phyloP scores from a whole-genome alignment of 2,113 vertebrate species.

The Xiphorhynchus elegans region DNA sequence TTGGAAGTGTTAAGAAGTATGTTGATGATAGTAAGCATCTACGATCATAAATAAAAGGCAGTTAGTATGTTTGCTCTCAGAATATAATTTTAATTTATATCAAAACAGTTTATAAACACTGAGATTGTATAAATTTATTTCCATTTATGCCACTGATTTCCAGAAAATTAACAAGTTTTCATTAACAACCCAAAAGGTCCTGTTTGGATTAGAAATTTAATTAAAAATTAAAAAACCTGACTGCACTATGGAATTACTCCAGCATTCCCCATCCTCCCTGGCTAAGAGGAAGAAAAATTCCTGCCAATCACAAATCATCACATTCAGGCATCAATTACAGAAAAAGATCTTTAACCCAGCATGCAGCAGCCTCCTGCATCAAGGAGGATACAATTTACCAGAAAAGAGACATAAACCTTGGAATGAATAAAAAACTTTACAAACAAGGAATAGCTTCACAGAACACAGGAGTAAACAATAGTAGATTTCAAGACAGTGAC shows the following conservation, averaged over 20 bases:
- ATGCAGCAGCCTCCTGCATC: neutral
- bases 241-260: neutral
- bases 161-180: neutral
- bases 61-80: neutral
- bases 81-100: neutral
- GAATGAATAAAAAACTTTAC: neutral
- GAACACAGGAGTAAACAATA: neutral
- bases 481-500: neutral
- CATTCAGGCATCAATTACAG: neutral
- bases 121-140: neutral
- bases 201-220: neutral
- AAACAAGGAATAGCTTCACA: neutral
- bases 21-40: neutral
- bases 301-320: neutral
- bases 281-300: neutral
- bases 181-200: neutral
- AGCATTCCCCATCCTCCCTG: neutral
- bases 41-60: neutral
- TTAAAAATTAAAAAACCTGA: accelerated
- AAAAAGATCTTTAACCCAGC: neutral
- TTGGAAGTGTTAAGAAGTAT: neutral
- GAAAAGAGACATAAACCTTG: neutral
- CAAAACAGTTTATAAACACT: neutral
- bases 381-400: neutral
- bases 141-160: neutral